Evolutionary conservation across 2,888 invertebrate species (phyloP), one percentile per base, ranked within the genome.

Genomic region (Steinernema scapterisci): DNA sequence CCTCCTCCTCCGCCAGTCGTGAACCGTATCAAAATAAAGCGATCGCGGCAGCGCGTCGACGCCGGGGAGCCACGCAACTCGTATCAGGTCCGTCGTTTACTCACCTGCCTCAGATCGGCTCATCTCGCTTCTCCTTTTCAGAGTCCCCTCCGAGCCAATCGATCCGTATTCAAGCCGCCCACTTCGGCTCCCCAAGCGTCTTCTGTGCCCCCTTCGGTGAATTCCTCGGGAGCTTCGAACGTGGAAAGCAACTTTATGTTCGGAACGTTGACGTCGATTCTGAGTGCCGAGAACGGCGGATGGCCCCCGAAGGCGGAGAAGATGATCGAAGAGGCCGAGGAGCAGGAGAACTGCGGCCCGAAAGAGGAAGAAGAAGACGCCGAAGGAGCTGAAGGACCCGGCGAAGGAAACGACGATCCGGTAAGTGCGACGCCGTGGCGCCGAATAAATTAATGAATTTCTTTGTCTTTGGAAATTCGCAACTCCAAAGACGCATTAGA

Each of bases 1-100:
- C 31, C 63, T 19, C 38, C 38, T 9, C 38, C 3, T 3, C 9
- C 38, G 9, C 38, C 38, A 38, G 5, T 7, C 48, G 48, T 3
- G 31, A 63, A 79, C 23, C 77, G 83, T 79, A 87, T 87, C 82
- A 89, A 90, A 88, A 88, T 92, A 90, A 94, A 94, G 91, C 93
- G 94, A 91, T 93, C 93, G 91, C 92, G 94, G 92, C 94, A 94
- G 92, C 93, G 94, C 91, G 94, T 94, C 91, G 94, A 94, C 93
- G 94, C 94, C 91, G 94, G 94, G 88, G 94, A 95, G 91, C 89
- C 89, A 9, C 93, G 94, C 90, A 94, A 94, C 92, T 93, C 93
- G 90, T 94, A 94, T 91, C 92, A 83, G 80, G 84, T 83, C 46
- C 70, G 76, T 73, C 19, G 13, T 25, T 23, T 63, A 25, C 25